phyloP scores from a whole-genome alignment of 2,113 vertebrate species.

The Trichechus manatus region DNA sequence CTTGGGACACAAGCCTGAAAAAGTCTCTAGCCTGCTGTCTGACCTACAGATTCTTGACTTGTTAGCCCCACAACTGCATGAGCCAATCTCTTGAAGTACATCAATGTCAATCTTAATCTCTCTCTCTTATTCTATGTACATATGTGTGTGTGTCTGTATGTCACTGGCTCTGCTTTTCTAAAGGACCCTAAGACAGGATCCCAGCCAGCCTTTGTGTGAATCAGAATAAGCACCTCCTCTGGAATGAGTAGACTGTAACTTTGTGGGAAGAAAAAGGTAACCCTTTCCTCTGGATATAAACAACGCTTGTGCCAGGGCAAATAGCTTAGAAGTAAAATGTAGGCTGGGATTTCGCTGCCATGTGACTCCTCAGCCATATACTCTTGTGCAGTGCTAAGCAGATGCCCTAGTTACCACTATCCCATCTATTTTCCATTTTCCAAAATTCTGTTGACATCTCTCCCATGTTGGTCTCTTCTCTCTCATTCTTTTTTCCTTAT shows the following conservation, averaged over 20 bases:
- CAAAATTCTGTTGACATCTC: constrained; percentile 14
- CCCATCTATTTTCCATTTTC: constrained; percentile 17
- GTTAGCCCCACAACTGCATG: too few species aligned
- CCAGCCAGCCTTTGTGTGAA: neutral
- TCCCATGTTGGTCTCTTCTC: neutral
- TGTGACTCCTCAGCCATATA: neutral
- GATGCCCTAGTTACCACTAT: neutral
- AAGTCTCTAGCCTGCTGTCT: too few species aligned
- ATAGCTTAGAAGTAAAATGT: neutral
- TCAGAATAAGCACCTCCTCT: neutral
- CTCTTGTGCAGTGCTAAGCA: neutral
- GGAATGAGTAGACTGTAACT: constrained; percentile 1
- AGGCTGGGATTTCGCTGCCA: neutral
- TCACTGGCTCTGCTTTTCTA: too few species aligned
- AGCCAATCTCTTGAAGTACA: too few species aligned
- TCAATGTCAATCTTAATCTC: too few species aligned
- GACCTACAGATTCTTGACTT: too few species aligned
- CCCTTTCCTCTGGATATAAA: neutral
- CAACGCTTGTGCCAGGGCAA: neutral
- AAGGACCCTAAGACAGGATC: neutral
- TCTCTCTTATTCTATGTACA: too few species aligned
- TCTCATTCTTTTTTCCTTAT: neutral
- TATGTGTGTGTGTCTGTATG: too few species aligned
- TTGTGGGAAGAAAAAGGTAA: neutral
- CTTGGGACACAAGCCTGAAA: too few species aligned